Evolutionary conservation across 2,888 invertebrate species (phyloP), one percentile per base, ranked within the genome.

Genomic region (Ichneumon xanthorius): DNA sequence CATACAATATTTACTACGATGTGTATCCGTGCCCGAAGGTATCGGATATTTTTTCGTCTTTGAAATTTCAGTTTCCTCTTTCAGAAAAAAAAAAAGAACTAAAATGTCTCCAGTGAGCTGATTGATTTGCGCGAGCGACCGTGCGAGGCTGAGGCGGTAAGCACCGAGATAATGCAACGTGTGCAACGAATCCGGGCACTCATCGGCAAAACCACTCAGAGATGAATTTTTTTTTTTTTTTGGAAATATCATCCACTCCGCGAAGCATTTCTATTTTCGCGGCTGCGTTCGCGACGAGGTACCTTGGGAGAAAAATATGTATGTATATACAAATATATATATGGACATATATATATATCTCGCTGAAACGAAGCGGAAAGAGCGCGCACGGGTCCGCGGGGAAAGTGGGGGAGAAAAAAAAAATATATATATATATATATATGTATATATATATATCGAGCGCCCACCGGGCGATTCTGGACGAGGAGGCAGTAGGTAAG

Each of bases 401-500:
- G 50, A 53, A 76, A 73, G 87, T 68, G 68, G 84, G 76, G 70
- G 72, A 65, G 61, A 76, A 65, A 84, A 80, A 71, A 61, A n/a
- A n/a, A n/a, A n/a, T n/a, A n/a, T n/a, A n/a, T n/a, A n/a, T n/a
- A 33, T 3, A 30, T 30, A 30, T 40, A 82, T 80, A 73, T 70
- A 1, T 26, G 33, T 5, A 33, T 33, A 33, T 33, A 5, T 33
- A 33, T 40, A 82, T 80, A 73, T 71, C 37, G 77, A 68, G n/a
- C 79, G 48, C 71, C 11, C 37, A 67, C 58, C 67, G 70, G 75
- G 77, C 73, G 85, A 81, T 84, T 84, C 81, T 78, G 84, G 75
- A 65, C 71, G 78, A 70, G 72, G 70, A 70, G 72, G 70, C 50
- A 82, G 82, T 80, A 83, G 85, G 85, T 83, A 80, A 83, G 83